phyloP scores from a whole-genome alignment of 2,888 invertebrate species.

The Acrobasis consociella region DNA sequence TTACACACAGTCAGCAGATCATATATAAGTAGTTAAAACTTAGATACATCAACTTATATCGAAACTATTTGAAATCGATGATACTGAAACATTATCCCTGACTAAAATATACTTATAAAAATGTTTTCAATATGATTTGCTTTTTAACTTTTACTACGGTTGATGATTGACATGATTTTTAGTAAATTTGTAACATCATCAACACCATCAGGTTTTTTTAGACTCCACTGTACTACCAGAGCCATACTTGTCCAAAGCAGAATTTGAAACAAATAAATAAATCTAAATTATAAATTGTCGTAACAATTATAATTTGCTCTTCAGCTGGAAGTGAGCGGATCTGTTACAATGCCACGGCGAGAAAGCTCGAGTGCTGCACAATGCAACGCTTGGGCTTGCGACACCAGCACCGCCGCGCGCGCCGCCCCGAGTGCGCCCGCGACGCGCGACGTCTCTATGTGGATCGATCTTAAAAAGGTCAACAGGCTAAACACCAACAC shows the following conservation, averaged over 20 bases:
- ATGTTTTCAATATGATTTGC: too few relatives aligned
- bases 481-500: conserved; percentile 29
- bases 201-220: too few relatives aligned
- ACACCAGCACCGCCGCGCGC: conserved; percentile 2
- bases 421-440: conserved; percentile 40
- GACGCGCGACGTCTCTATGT: conserved; percentile 20
- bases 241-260: too few relatives aligned
- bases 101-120: too few relatives aligned
- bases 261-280: neutral
- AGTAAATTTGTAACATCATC: too few relatives aligned
- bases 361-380: conserved; percentile 53
- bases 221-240: too few relatives aligned
- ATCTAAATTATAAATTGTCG: neutral
- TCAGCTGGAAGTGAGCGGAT: conserved; percentile 58
- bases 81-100: too few relatives aligned
- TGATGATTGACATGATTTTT: neutral
- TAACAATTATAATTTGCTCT: neutral
- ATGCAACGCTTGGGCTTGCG: conserved; percentile 11
- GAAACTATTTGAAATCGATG: too few relatives aligned
- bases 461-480: conserved; percentile 20
- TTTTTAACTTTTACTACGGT: too few relatives aligned
- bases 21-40: too few relatives aligned
- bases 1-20: too few relatives aligned
- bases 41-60: too few relatives aligned
- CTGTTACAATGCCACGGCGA: conserved; percentile 68